A percentile compares a stretch with the other conserved stretches of the same genome.
Evolutionary conservation across 2,113 vertebrate species (phyloP).

Genomic region (Actinemys pallida): DNA sequence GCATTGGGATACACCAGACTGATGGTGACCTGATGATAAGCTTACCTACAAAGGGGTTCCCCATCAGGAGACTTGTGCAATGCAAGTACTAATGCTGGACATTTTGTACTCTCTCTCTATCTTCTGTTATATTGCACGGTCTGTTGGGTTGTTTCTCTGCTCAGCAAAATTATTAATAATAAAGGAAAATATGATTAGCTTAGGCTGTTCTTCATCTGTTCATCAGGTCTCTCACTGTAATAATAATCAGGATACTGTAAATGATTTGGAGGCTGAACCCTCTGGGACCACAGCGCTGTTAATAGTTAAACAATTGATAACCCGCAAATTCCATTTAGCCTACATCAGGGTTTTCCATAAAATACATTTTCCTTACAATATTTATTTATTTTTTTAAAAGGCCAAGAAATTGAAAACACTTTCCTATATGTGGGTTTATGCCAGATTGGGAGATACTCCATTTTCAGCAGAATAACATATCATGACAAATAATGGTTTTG

Average conservation of each 20-base stretch:
- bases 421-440: constrained; percentile 34
- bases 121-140: background rate
- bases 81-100: background rate
- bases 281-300: background rate
- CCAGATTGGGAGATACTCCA: background rate
- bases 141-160: no score
- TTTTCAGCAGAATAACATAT: constrained; percentile 58
- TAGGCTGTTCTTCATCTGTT: background rate
- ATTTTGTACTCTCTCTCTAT: background rate
- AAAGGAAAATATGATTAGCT: background rate
- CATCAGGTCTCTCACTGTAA: background rate
- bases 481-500: constrained; percentile 53
- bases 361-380: constrained; percentile 20
- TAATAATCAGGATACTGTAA: background rate
- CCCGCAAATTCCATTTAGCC: background rate
- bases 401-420: constrained; percentile 41
- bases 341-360: background rate
- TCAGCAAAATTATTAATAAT: no score
- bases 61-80: background rate
- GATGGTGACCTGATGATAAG: background rate
- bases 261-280: background rate
- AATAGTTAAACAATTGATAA: background rate
- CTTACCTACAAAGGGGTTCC: background rate
- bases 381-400: constrained; percentile 37
- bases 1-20: background rate